Evolutionary conservation across 2,113 vertebrate genomes (phyloP), one percentile per base, ranked within the genome.

Genomic region (Perca flavescens): DNA sequence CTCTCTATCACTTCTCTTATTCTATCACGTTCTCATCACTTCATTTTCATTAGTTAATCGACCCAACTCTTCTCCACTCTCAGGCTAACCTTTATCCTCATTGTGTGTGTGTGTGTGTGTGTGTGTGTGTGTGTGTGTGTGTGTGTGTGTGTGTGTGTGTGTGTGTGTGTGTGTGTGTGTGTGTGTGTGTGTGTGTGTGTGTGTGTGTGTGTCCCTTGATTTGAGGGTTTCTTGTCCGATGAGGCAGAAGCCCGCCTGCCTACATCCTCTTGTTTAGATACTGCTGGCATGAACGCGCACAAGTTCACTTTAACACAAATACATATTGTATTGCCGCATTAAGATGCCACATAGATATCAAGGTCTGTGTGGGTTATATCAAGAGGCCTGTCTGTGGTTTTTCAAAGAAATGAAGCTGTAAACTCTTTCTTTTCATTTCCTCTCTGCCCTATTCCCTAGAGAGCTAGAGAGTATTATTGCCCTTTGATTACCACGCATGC

Each of bases 371-470:
- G 47, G 54, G 16, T 46, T 28, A 17, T 47, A 25, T 13, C 12
- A 66, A 72, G 31, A 56, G 34, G 52, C 49, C 31, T n/a, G 11
- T 28, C 62, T 75, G 86, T 76, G 72, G 74, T 65, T 90, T 82
- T 86, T 71, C 67, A 62, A 64, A 65, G 81, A 89, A 77, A 62
- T 49, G 1, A 70, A 28, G 43, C 49, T 0, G 34, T 22, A 4
- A 77, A 69, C 60, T 67, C 16, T 16, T n/a, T 49, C 43, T 56
- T 83, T 82, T 85, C 67, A 72, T 71, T 90, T 84, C 74, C 68
- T 82, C 47, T 1, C 10, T 46, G 54, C 11, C 63, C 40, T 11
- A n/a, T 63, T 13, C 65, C 22, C 46, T 2, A 25, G 68, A 72
- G 72, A 58, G 16, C 12, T 11, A 73, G 19, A 61, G 64, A 64